These are phyloP conservation scores for Kryptolebias ocellatus DNA, from an alignment of 2,797 vertebrate genomes.

Conservation along the genomic window DNA sequence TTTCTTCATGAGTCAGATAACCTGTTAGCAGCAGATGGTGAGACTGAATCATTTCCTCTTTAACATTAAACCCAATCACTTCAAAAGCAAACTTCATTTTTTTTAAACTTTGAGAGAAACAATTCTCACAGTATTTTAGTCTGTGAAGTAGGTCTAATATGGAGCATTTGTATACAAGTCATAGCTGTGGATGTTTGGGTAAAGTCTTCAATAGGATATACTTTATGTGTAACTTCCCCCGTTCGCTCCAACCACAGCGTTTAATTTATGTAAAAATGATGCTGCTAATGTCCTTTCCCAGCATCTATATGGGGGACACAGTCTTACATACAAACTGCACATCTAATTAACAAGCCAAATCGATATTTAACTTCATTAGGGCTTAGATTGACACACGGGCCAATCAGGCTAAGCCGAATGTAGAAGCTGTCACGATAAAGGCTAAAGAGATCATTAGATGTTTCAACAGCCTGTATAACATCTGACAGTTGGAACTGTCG, in stretches of 20 bases:
- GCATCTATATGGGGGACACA: neutral
- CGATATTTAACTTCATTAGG: conserved; percentile 32
- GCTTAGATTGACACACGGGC: conserved; percentile 35
- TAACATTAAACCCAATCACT: too few relatives aligned
- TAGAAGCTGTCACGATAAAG: conserved; percentile 36
- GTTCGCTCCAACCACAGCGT: conserved; percentile 15
- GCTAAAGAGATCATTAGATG: conserved; percentile 59
- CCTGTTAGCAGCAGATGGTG: too few relatives aligned
- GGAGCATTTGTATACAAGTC: neutral
- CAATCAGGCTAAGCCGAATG: conserved; percentile 43
- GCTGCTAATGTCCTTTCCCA: conserved; percentile 16
- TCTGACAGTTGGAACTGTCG: conserved; percentile 35
- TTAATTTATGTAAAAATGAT: conserved; percentile 30
- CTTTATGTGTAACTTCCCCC: conserved; percentile 5
- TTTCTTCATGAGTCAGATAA: too few relatives aligned
- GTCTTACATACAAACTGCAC: conserved; percentile 44
- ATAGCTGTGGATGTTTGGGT: conserved; percentile 9
- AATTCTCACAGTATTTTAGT: too few relatives aligned
- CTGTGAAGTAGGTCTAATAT: too few relatives aligned
- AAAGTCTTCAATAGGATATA: conserved; percentile 13
- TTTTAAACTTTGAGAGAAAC: too few relatives aligned
- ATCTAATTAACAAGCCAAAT: conserved; percentile 32
- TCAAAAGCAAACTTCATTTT: too few relatives aligned
- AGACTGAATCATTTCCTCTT: too few relatives aligned
- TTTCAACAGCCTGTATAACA: conserved; percentile 49